Evolutionary conservation across 2,113 vertebrate species (phyloP).

Genomic region (Ariopsis seemanni): DNA sequence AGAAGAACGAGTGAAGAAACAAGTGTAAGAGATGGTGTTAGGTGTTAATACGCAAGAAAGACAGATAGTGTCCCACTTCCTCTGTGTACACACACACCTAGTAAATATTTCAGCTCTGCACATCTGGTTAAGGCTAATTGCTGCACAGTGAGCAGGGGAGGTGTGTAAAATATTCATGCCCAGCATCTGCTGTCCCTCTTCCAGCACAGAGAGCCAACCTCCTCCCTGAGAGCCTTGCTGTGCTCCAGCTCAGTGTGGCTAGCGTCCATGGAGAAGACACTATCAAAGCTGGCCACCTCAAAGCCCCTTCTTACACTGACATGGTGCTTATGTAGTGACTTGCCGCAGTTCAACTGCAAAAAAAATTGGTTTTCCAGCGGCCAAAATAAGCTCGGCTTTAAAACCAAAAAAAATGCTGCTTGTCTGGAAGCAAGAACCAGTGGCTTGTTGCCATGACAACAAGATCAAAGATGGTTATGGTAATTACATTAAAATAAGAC

Average conservation of each 20-base stretch:
- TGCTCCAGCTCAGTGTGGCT: conserved; percentile 21
- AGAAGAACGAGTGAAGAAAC: conserved; percentile 32
- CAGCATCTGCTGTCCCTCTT: conserved; percentile 73
- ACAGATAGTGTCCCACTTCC: conserved; percentile 47
- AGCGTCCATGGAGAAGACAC: background rate
- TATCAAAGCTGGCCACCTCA: background rate
- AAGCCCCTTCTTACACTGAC: background rate
- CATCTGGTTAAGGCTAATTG: conserved; percentile 80
- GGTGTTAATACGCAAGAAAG: background rate
- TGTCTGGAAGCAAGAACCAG: conserved; percentile 9
- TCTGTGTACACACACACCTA: conserved; percentile 58
- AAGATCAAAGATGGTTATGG: background rate
- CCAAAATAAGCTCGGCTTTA: background rate
- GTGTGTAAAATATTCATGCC: conserved; percentile 77
- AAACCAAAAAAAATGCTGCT: background rate
- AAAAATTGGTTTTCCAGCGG: background rate
- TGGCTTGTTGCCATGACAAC: conserved; percentile 23
- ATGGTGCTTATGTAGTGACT: no score
- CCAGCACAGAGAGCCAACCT: conserved; percentile 59
- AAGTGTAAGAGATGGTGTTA: background rate
- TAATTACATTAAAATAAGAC: conserved; percentile 11
- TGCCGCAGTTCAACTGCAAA: background rate
- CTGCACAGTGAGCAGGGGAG: conserved; percentile 70
- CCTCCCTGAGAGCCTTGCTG: background rate
- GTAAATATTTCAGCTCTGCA: conserved; percentile 80